Evolutionary conservation across 2,888 invertebrate genomes (phyloP).

Genomic region (Scrobipalpa costella): DNA sequence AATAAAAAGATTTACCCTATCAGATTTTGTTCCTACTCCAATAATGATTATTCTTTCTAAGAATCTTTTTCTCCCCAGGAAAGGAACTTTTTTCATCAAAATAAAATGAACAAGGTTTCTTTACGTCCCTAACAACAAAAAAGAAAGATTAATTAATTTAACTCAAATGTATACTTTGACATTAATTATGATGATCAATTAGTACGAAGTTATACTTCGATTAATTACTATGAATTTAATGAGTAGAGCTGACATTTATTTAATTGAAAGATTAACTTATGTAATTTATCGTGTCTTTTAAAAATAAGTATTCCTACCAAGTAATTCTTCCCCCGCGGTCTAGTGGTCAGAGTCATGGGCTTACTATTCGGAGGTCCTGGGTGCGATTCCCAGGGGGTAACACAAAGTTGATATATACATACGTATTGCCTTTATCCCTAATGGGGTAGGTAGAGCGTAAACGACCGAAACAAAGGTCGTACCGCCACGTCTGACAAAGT

Average conservation of each 20-base stretch:
- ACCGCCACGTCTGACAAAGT: no score
- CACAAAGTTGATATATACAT: no score
- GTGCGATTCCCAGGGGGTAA: no score
- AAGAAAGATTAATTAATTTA: background rate
- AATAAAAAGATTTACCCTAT: conserved; percentile 1
- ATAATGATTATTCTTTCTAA: background rate
- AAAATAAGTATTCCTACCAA: background rate
- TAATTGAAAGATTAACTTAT: background rate
- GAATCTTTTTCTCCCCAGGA: background rate
- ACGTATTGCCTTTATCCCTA: no score
- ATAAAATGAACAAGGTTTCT: background rate
- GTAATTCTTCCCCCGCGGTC: no score
- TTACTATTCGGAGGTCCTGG: no score
- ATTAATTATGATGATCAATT: conserved; percentile 1
- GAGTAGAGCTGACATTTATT: background rate
- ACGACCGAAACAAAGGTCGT: no score
- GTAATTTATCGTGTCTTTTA: background rate
- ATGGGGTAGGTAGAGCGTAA: no score
- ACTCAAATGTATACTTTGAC: background rate
- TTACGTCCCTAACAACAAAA: background rate
- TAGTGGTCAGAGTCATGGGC: no score
- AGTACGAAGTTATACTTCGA: background rate
- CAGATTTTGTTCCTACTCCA: background rate
- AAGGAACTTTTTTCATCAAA: background rate
- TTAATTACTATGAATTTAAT: no score